Base-by-base conservation (phyloP, 2,797 vertebrate genomes). In the Arremon brunneinucha region DNA sequence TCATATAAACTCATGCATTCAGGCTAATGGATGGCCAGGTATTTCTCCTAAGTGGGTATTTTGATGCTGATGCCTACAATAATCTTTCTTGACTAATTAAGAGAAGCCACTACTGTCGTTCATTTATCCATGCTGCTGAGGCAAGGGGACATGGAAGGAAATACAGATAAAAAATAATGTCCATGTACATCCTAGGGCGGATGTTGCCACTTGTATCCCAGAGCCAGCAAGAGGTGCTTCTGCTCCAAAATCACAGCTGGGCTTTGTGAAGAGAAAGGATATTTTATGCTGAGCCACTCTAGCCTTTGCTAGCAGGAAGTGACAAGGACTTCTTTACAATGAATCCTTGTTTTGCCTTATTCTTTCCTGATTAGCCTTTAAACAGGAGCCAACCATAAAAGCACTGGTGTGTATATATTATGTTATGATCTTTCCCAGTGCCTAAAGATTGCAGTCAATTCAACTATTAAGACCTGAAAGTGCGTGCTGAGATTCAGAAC, bases 1-100 rank as follows among this genome's bases (percentile, higher is more conserved):
- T 94, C 75, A 56, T 94, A 94, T 32, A 43, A 83, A 63, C 41
- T 86, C 79, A 89, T 78, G 65, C 83, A 95, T 97, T 94, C 93
- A 91, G 91, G 83, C 62, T 83, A 87, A 71, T 16, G 63, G 83
- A 92, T 85, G 32, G 27, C 59, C 88, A 93, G 34, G 64, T 96
- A 86, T 72, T 62, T 86, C 71, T 80, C 89, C 75, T 53, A 35
- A 88, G 83, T 79, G 71, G 15, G 50, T 93, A 44, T 71, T 82
- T 92, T 68, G 75, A 16, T 76, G 55, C 87, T 78, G 76, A 83
- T 77, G 60, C 63, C 37, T 67, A 59, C 50, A 72, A 21, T 80
- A 70, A 77, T 85, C 26, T 78, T 81, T 75, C 77, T 83, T 18
- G 49, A 69, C 59, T 89, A 80, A 96, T 95, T 82, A 94, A 89